Conservation (phyloP, 2,797 vertebrate species). For the Gymnoscopelus microlampas region DNA sequence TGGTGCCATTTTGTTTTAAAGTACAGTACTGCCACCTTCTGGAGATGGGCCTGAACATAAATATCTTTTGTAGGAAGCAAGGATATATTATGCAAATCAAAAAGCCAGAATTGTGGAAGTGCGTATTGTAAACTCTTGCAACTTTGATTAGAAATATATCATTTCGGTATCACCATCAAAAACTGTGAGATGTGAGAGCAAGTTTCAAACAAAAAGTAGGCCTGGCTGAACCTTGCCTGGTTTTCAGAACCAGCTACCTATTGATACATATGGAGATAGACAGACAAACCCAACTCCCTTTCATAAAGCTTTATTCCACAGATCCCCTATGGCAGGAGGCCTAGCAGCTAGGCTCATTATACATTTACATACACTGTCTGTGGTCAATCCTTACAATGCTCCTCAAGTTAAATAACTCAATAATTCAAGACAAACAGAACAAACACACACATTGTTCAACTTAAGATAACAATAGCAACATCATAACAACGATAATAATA, state of each 20-base stretch:
- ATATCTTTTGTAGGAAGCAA: no score
- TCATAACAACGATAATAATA: slow-evolving; percentile 70
- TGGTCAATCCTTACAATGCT: slow-evolving; percentile 73
- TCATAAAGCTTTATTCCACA: slow-evolving; percentile 86
- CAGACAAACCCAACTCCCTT: slow-evolving; percentile 50
- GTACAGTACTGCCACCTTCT: slow-evolving; percentile 12
- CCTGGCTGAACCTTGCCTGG: no score
- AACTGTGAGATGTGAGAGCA: no score
- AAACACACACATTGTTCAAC: slow-evolving; percentile 68
- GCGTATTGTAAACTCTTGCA: no score
- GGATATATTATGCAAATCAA: no score
- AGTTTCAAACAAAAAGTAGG: no score
- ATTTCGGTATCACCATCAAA: no score
- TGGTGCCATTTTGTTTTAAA: neutral
- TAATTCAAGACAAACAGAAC: slow-evolving; percentile 80
- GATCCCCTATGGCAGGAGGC: slow-evolving; percentile 71
- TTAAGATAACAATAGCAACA: slow-evolving; percentile 77
- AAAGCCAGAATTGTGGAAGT: no score
- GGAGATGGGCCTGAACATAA: neutral
- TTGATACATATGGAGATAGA: neutral
- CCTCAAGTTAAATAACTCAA: slow-evolving; percentile 92
- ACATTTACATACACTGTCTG: slow-evolving; percentile 92
- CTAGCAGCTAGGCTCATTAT: slow-evolving; percentile 84
- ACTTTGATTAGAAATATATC: no score
- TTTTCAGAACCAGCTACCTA: neutral